These are phyloP conservation scores for Baronia brevicornis DNA, from an alignment of 2,888 invertebrate species.

Conservation along the genomic window DNA sequence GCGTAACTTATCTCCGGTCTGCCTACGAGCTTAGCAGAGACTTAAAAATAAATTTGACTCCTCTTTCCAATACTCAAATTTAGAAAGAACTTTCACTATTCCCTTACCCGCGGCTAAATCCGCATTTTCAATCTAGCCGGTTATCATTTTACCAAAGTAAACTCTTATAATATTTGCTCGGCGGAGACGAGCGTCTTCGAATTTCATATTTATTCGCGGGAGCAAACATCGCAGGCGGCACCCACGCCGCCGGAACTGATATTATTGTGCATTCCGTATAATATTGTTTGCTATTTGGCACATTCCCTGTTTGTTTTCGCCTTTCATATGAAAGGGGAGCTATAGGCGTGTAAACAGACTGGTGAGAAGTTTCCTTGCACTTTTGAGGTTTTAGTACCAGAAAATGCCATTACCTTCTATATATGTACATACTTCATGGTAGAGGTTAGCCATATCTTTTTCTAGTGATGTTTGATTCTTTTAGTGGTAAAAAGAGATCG, in stretches of 20 bases:
- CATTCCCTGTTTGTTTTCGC: constrained; percentile 74
- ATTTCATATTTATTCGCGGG: constrained; percentile 75
- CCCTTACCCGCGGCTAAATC: constrained; percentile 56
- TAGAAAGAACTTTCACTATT: constrained; percentile 33
- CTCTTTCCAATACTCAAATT: constrained; percentile 22
- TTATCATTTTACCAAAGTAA: constrained; percentile 76
- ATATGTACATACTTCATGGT: constrained; percentile 44
- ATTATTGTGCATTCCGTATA: constrained; percentile 77
- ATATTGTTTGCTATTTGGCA: constrained; percentile 76
- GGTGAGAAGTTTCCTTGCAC: constrained; percentile 53
- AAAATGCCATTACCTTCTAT: constrained; percentile 54
- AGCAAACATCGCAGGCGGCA: constrained; percentile 55
- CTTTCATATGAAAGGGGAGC: constrained; percentile 74
- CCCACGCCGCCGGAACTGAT: constrained; percentile 69
- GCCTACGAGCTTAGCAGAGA: too few relatives aligned
- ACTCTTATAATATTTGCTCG: constrained; percentile 70
- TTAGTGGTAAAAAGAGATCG: constrained; percentile 22
- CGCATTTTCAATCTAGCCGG: constrained; percentile 69
- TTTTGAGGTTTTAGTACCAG: constrained; percentile 52
- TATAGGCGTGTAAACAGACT: constrained; percentile 65
- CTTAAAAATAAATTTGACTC: constrained; percentile 1
- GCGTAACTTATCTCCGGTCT: too few relatives aligned
- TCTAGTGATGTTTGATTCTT: constrained; percentile 4
- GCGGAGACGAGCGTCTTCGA: constrained; percentile 63
- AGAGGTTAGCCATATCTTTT: not conserved